These are phyloP conservation scores for Dreissena polymorpha DNA, from an alignment of 1,140 invertebrate species.

Conservation along the genomic window DNA sequence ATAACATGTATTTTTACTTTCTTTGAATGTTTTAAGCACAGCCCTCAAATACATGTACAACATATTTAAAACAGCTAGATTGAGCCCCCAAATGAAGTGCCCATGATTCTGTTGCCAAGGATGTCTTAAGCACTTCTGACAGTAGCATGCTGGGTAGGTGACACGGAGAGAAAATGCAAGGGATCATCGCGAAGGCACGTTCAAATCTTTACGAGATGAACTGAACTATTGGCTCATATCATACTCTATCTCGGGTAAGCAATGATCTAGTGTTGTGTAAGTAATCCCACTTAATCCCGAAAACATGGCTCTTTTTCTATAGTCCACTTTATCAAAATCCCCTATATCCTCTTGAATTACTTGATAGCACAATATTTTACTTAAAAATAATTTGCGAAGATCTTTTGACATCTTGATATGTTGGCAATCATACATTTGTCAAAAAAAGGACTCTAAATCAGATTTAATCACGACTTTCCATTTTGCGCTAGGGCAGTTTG, in stretches of 20 bases:
- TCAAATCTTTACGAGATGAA: slow-evolving; percentile 20
- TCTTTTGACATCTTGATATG: slow-evolving; percentile 47
- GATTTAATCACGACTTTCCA: slow-evolving; percentile 56
- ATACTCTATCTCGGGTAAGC: slow-evolving; percentile 39
- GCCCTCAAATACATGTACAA: no score
- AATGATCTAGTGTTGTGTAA: slow-evolving; percentile 35
- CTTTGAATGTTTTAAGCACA: no score
- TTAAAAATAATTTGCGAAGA: slow-evolving; percentile 59
- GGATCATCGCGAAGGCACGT: no score
- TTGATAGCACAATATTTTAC: slow-evolving; percentile 59
- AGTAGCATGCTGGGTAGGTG: no score
- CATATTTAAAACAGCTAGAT: no score
- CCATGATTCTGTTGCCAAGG: no score
- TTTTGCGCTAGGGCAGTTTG: slow-evolving; percentile 53
- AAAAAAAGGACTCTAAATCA: slow-evolving; percentile 53
- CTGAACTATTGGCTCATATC: slow-evolving; percentile 33
- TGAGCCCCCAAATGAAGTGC: no score
- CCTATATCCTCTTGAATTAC: slow-evolving; percentile 52
- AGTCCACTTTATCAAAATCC: slow-evolving; percentile 59
- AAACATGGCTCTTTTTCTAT: slow-evolving; percentile 59
- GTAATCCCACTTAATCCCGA: slow-evolving; percentile 49
- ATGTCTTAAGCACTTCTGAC: no score
- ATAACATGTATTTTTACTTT: no score
- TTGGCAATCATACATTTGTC: slow-evolving; percentile 52
- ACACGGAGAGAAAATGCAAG: no score